These are phyloP conservation scores for Acromyrmex echinatior DNA, from an alignment of 1,140 invertebrate genomes.

Conservation along the genomic window DNA sequence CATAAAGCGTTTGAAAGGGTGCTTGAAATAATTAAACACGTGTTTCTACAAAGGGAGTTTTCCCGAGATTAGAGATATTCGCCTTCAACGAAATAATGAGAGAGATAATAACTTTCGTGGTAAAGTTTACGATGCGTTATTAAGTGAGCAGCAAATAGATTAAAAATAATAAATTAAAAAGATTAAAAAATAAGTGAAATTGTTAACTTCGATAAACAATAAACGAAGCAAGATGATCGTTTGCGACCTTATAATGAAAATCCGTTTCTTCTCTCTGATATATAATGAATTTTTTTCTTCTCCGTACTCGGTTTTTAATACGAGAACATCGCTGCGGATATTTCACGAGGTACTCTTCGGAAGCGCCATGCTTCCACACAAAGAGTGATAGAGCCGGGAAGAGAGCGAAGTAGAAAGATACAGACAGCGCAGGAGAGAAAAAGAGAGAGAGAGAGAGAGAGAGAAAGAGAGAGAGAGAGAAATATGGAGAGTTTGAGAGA, in stretches of 20 bases:
- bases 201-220: slow-evolving; percentile 2
- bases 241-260: slow-evolving; percentile 8
- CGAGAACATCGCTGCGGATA: slow-evolving; percentile 65
- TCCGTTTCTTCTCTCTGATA: not conserved
- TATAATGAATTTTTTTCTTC: slow-evolving; percentile 19
- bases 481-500: slow-evolving; percentile 44
- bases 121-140: not conserved
- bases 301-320: slow-evolving; percentile 5
- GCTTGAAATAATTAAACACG: not conserved
- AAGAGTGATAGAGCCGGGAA: slow-evolving; percentile 52
- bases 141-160: not conserved
- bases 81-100: not conserved
- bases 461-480: not conserved
- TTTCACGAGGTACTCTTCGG: slow-evolving; percentile 73
- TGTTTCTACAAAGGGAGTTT: not conserved
- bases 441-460: not conserved
- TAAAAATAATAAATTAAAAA: not conserved
- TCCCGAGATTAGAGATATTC: not conserved
- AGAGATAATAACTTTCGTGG: not conserved
- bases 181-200: not conserved
- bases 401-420: slow-evolving; percentile 35
- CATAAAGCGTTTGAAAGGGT: not conserved
- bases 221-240: slow-evolving; percentile 7
- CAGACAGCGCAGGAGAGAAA: not conserved
- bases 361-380: slow-evolving; percentile 79